Conservation (phyloP, 2,113 vertebrate species). For the Zonotrichia leucophrys region DNA sequence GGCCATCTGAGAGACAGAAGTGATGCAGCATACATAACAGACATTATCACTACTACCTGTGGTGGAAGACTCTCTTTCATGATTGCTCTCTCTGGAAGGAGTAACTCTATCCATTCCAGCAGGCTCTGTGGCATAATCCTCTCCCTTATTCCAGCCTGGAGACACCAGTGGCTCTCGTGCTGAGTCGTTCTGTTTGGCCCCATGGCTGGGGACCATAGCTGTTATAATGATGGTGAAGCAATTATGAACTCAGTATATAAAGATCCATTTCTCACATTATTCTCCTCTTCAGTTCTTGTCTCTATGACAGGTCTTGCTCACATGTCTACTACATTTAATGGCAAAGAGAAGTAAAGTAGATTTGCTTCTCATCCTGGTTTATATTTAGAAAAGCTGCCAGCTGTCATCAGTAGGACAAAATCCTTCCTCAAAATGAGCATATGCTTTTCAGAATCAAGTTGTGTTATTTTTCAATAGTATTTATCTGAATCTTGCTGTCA, state of each 20-base stretch:
- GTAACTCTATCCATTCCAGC: not conserved
- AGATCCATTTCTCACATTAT: constrained; percentile 28
- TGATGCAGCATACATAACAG: not conserved
- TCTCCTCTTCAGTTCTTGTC: constrained; percentile 25
- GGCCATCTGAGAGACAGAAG: not conserved
- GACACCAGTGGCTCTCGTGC: not conserved
- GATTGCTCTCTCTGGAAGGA: not conserved
- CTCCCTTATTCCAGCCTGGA: not conserved
- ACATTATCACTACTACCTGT: not conserved
- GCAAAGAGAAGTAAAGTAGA: constrained; percentile 39
- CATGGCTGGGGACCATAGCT: not conserved
- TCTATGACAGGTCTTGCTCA: constrained; percentile 27
- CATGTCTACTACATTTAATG: constrained; percentile 44
- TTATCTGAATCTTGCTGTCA: not conserved
- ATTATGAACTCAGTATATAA: constrained; percentile 50
- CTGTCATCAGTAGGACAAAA: not conserved
- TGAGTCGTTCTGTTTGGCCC: constrained; percentile 1
- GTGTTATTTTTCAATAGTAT: not conserved
- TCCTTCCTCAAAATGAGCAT: not conserved
- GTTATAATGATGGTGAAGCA: constrained; percentile 52
- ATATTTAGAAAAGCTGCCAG: not conserved
- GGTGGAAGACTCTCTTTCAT: not conserved
- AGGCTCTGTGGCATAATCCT: not conserved
- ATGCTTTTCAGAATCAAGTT: not conserved
- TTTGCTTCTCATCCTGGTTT: constrained; percentile 36